Evolutionary conservation across 2,113 vertebrate species (phyloP), one percentile per base, ranked within the genome.

Genomic region (Xiphias gladius): DNA sequence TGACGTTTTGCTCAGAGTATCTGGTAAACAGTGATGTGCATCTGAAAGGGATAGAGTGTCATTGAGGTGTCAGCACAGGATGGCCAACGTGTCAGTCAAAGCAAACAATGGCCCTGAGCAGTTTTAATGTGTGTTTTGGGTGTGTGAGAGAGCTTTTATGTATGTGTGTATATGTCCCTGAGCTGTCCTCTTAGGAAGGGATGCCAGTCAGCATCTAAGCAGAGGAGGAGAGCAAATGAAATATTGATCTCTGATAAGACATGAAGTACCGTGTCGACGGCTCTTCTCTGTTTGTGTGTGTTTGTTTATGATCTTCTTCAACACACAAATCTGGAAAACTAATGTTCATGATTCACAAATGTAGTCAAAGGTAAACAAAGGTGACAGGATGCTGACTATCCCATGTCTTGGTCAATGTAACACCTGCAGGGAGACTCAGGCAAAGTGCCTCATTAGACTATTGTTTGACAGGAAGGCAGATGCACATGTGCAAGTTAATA

Each of bases 191-290:
- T 88, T 57, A 78, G 87, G 91, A 92, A 24, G 79, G 65, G 73
- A 86, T 73, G 92, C 80, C 90, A 92, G 89, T 94, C 93, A 92
- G 87, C 82, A 82, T 91, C 90, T 77, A 84, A 79, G 83, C 76
- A 85, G 75, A 76, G 73, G 80, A 86, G 79, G 68, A 83, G 85
- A 79, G 72, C 76, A 91, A 93, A 93, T 93, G 86, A 93, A 93
- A 91, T 93, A 94, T 93, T 94, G 93, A 94, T 93, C 88, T 83
- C 74, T 90, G 87, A 93, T 93, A 87, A 84, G 84, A 88, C 84
- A 82, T 86, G 87, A 91, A 93, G 89, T 79, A 84, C 82, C 48
- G n/a, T 68, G 82, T 89, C 48, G 67, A 61, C 28, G 26, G 61
- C 69, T 62, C 52, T 19, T 73, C 83, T 84, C 54, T 61, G 61